phyloP scores from a whole-genome alignment of 2,113 vertebrate species.

The Felis catus region F.catus_Fca126_mat1.0 CM031421.1:8720501-8721000 shows the following conservation, averaged over 20 bases:
- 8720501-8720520: neutral
- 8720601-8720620: neutral
- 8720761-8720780: neutral
- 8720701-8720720: neutral
- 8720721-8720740: neutral
- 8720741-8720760: neutral
- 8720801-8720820: neutral
- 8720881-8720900: too few relatives aligned
- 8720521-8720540: neutral
- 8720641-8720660: slow-evolving; percentile 7
- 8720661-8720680: neutral
- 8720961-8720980: too few relatives aligned
- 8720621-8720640: neutral
- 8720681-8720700: neutral
- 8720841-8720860: too few relatives aligned
- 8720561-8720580: neutral
- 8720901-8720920: too few relatives aligned
- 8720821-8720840: too few relatives aligned
- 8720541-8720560: neutral
- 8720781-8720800: neutral
- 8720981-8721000: too few relatives aligned
- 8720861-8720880: too few relatives aligned
- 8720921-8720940: too few relatives aligned
- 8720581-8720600: neutral
- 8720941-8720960: too few relatives aligned